These are phyloP conservation scores for Leptinotarsa haldemani DNA, from an alignment of 2,888 invertebrate genomes.

Conservation along the genomic window DNA sequence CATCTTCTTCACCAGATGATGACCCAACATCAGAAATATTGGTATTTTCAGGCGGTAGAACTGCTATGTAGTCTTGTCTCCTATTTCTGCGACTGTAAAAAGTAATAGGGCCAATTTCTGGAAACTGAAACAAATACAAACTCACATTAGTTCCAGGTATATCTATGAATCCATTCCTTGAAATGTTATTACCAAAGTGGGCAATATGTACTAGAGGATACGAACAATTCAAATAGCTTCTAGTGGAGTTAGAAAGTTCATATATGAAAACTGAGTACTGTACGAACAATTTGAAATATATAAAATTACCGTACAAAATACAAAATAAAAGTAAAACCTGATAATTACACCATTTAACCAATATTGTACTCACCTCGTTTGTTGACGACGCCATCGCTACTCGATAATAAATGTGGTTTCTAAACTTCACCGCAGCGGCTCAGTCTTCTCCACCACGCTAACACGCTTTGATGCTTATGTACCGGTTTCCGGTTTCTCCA, in stretches of 20 bases:
- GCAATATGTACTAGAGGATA: constrained; percentile 2
- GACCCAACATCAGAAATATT: too few relatives aligned
- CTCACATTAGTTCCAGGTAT: not conserved
- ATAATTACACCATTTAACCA: not conserved
- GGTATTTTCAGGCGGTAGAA: too few relatives aligned
- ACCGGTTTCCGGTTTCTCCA: not conserved
- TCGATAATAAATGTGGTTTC: constrained; percentile 2
- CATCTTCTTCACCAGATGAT: too few relatives aligned
- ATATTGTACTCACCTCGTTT: not conserved
- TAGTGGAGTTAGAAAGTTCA: not conserved
- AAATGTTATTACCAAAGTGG: not conserved
- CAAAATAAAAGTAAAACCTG: not conserved
- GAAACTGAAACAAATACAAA: not conserved
- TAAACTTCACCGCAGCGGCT: constrained; percentile 2
- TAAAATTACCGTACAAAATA: not conserved
- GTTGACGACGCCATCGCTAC: not conserved
- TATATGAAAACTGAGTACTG: not conserved
- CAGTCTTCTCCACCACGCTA: not conserved
- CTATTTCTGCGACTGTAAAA: too few relatives aligned
- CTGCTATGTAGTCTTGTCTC: too few relatives aligned
- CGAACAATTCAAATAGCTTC: not conserved
- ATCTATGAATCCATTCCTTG: not conserved
- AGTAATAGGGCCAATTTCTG: not conserved
- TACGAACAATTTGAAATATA: not conserved
- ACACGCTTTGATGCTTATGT: not conserved